A percentile compares a stretch with the other conserved stretches of the same genome.
These are phyloP conservation scores for Bilobella aurantiaca DNA, from an alignment of 1,140 invertebrate genomes.

Conservation along the genomic window DNA sequence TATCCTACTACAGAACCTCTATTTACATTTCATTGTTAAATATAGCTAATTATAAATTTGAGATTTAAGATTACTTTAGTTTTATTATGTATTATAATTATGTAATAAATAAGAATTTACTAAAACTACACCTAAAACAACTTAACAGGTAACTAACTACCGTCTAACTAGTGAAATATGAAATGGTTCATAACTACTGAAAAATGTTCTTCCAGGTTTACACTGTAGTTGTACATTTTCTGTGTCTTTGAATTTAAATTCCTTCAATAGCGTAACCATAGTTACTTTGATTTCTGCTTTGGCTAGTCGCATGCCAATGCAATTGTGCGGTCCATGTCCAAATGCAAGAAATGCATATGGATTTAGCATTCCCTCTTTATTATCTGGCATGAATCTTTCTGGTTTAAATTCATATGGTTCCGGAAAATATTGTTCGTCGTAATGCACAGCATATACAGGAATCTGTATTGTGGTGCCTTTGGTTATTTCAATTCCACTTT, in stretches of 20 bases:
- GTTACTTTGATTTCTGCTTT: slow-evolving; percentile 44
- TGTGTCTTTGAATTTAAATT: slow-evolving; percentile 16
- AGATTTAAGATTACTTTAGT: no score
- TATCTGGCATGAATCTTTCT: slow-evolving; percentile 22
- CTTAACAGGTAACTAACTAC: no score
- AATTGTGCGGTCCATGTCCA: slow-evolving; percentile 35
- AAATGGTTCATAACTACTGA: slow-evolving; percentile 1
- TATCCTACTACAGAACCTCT: no score
- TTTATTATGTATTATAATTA: no score
- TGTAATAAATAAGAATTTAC: no score
- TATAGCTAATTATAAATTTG: no score
- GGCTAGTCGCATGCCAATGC: slow-evolving; percentile 48
- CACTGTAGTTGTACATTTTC: slow-evolving; percentile 9
- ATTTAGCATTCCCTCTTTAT: slow-evolving; percentile 20
- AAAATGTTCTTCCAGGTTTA: slow-evolving; percentile 9
- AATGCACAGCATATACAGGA: slow-evolving; percentile 14
- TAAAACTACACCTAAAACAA: no score
- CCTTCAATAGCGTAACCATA: slow-evolving; percentile 25
- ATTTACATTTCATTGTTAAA: no score
- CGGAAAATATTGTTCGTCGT: slow-evolving; percentile 15
- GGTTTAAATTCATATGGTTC: slow-evolving; percentile 19
- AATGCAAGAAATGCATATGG: slow-evolving; percentile 23
- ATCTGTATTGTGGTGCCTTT: slow-evolving; percentile 16
- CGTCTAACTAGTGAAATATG: no score
- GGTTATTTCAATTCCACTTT: slow-evolving; percentile 38